phyloP scores from a whole-genome alignment of 2,113 vertebrate genomes.

The Psittacula cyanocephala region DNA sequence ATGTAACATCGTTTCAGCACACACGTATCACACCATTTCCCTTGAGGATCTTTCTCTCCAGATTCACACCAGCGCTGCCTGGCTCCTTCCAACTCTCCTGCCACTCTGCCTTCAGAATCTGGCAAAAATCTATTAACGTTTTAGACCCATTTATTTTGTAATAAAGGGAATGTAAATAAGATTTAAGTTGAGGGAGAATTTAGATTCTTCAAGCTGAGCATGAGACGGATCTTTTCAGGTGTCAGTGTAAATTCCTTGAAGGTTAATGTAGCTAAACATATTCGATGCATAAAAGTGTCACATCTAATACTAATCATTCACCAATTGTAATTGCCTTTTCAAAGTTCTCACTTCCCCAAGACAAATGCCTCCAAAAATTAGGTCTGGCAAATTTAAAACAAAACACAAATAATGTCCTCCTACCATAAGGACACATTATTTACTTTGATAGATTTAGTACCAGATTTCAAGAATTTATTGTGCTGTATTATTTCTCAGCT shows the following conservation, averaged over 20 bases:
- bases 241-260: constrained; percentile 62
- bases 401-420: constrained; percentile 40
- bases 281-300: constrained; percentile 68
- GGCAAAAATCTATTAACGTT: background rate
- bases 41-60: background rate
- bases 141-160: constrained; percentile 51
- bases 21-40: background rate
- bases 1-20: background rate
- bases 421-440: constrained; percentile 21
- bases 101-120: background rate
- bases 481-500: constrained; percentile 6
- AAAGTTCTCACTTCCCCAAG: constrained; percentile 33
- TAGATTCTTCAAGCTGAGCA: constrained; percentile 43
- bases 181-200: constrained; percentile 38
- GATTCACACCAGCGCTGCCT: background rate
- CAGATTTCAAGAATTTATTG: constrained; percentile 30
- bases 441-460: constrained; percentile 59
- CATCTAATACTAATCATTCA: constrained; percentile 63
- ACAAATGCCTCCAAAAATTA: constrained; percentile 5
- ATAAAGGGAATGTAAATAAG: constrained; percentile 72
- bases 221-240: constrained; percentile 38
- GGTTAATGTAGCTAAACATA: constrained; percentile 71
- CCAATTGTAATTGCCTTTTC: constrained; percentile 65
- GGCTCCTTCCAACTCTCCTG: background rate
- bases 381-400: constrained; percentile 37